Evolutionary conservation across 2,888 invertebrate genomes (phyloP).

Genomic region (Tiliacea aurago): DNA sequence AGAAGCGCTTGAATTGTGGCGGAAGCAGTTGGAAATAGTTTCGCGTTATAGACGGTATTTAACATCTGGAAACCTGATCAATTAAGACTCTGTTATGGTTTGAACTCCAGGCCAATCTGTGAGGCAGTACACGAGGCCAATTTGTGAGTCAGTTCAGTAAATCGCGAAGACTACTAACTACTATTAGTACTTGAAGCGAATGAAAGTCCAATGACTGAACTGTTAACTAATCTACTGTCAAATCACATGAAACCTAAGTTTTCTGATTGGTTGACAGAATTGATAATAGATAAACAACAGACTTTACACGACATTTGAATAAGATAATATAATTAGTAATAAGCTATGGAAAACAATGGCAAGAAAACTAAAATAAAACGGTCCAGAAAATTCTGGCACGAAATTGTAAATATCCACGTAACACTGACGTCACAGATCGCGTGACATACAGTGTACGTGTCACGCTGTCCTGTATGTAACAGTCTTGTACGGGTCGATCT

Average conservation of each 20-base stretch:
- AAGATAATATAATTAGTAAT: neutral
- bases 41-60: too few species aligned
- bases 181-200: neutral
- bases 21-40: too few species aligned
- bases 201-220: neutral
- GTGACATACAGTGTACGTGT: slow-evolving; percentile 30
- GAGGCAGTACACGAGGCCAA: neutral
- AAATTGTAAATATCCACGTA: slow-evolving; percentile 16
- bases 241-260: neutral
- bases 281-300: neutral
- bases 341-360: neutral
- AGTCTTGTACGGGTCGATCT: slow-evolving; percentile 3
- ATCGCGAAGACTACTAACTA: neutral
- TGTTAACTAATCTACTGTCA: neutral
- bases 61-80: neutral
- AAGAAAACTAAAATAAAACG: neutral
- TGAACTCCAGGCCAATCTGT: neutral
- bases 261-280: neutral
- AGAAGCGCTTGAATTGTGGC: too few species aligned
- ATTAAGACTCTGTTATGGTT: neutral
- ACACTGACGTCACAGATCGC: slow-evolving; percentile 49
- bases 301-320: neutral
- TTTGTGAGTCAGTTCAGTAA: neutral
- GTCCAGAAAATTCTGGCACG: slow-evolving; percentile 3
- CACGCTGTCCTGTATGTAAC: slow-evolving; percentile 19